These are phyloP conservation scores for Pararge aegeria DNA, from an alignment of 1,140 invertebrate species.

Conservation along the genomic window DNA sequence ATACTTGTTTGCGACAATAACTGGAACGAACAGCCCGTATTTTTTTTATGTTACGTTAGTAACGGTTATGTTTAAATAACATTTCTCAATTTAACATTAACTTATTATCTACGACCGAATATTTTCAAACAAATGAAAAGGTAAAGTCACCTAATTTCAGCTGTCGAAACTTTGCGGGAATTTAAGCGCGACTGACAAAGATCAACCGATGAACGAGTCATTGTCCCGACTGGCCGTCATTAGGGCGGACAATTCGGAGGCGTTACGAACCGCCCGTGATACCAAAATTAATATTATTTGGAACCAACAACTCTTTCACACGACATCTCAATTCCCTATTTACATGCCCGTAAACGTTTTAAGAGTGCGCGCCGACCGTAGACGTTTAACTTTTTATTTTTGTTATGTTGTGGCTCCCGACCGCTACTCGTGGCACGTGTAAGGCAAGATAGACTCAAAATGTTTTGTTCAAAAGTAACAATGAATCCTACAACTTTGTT, in stretches of 20 bases:
- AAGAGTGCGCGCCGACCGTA: not conserved
- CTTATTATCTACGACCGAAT: not conserved
- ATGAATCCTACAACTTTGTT: too few species aligned
- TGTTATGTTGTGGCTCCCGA: too few species aligned
- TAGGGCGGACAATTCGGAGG: conserved; percentile 49
- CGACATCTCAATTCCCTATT: conserved; percentile 67
- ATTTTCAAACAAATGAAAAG: not conserved
- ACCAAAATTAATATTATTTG: conserved; percentile 69
- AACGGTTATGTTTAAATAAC: not conserved
- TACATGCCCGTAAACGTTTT: conserved; percentile 47
- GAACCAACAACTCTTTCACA: conserved; percentile 64
- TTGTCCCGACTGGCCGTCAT: conserved; percentile 42
- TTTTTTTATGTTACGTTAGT: too few species aligned
- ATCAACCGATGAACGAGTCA: conserved; percentile 30
- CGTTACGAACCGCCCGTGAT: conserved; percentile 46
- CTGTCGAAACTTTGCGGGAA: conserved; percentile 15
- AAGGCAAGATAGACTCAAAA: too few species aligned
- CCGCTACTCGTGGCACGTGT: too few species aligned
- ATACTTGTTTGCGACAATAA: too few species aligned
- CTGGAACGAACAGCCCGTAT: too few species aligned
- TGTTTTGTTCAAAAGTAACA: too few species aligned
- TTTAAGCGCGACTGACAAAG: conserved; percentile 27
- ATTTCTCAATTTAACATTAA: not conserved
- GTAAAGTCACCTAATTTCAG: conserved; percentile 1
- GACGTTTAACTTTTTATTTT: not conserved